Evolutionary conservation across 2,888 invertebrate species (phyloP), one percentile per base, ranked within the genome.

Genomic region (Cantharis nigra): DNA sequence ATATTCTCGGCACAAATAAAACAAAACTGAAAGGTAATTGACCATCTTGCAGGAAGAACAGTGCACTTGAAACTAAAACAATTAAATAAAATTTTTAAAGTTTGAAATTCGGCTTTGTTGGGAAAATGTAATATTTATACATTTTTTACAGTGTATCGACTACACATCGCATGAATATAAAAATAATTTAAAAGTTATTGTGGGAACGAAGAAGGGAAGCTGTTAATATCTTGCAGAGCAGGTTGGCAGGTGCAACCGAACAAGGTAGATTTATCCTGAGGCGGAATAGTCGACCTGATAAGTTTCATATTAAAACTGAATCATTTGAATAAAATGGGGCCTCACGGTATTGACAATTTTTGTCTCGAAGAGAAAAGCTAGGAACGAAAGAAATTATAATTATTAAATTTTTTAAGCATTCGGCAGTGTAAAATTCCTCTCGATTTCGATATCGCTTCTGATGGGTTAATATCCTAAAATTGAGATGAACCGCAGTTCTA

Each of bases 211-310:
- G 70, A 67, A 28, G 75, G 81, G 74, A 79, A 77, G 77, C 77
- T 78, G 79, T 73, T 74, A 75, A 78, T 76, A 79, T 74, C 77
- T 75, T 74, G 81, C 80, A 71, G 80, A 82, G 79, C 80, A 77
- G 80, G 81, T 79, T 80, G 82, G 82, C 82, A 82, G 82, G 82
- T 82, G 82, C 80, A 82, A 81, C 72, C 74, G 74, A 80, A 81
- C 81, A 80, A 81, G 81, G 80, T 77, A 78, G 77, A 80, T 80
- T 73, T 80, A 80, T 80, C 76, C 71, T 72, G 69, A 71, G 76
- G 72, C 69, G 18, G 71, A 69, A 33, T 64, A 76, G 71, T 76
- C 49, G 75, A 14, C 74, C 76, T 33, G 75, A 70, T 65, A 65
- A 65, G 11, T 65, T 65, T 18, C 18, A 65, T 65, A 65, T 65